Base-by-base conservation (phyloP, 30 jellyfish, hydroid and myxozoan genomes). In the Pelagia noctiluca region DNA sequence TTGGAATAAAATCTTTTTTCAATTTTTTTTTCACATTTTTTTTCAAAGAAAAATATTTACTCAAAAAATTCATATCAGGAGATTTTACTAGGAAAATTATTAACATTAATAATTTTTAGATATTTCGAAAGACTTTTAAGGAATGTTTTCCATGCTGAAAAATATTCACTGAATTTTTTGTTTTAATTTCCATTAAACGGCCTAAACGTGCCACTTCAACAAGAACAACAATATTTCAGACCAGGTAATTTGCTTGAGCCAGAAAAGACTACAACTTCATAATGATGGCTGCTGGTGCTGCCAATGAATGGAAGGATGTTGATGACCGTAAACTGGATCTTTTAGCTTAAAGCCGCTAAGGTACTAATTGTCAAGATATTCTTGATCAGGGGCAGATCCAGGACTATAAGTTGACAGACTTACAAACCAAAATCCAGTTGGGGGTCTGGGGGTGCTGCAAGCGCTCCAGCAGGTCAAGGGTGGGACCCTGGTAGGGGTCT, bases 291-390 rank as follows among this genome's bases (percentile, higher is more conserved):
- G 28, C 68, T 52, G 68, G 30, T 52, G 28, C 68, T 52, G 68
- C 26, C 68, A 52, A 19, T 42, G 57, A 42, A 42, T 42, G 57
- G 57, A 25, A 52, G 21, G 68, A 52, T 52, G 68, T 10, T 52
- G 68, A 52, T 52, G 68, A 52, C 68, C 68, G 16, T 52, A 52
- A 30, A 52, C 21, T 19, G 68, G 68, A 4, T 52, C 68, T 52
- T 52, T 3, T 52, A 52, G 68, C 68, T 52, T 52, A 52, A 25
- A 52, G 68, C 68, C 68, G 68, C 68, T 30, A 52, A 52, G 68
- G 68, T 52, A 52, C 68, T 52, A 52, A 52, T 52, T 19, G 26
- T 52, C 68, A 52, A 52, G 57, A 52, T 52, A 52, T 52, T 52
- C 68, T 52, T 52, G 68, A 52, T 52, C 21, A 52, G n/a, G n/a